phyloP scores from a whole-genome alignment of 2,888 invertebrate species.

The Kryphioiulus occultus region DNA sequence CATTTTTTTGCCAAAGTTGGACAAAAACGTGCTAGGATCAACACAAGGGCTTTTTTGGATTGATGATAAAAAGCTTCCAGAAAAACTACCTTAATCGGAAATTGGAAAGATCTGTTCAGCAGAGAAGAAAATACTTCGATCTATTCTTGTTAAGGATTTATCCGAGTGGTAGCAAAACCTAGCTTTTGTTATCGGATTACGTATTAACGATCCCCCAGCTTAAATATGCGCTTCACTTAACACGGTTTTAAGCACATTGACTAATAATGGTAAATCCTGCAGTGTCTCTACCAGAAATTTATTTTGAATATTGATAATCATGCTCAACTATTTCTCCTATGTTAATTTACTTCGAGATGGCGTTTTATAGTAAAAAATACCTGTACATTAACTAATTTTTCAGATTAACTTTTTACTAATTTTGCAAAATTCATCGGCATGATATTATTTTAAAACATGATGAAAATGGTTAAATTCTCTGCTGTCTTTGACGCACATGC shows the following conservation, averaged over 20 bases:
- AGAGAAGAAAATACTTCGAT: neutral
- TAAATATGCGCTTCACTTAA: neutral
- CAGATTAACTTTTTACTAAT: too few relatives aligned
- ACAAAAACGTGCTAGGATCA: neutral
- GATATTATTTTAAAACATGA: too few relatives aligned
- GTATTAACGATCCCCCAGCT: neutral
- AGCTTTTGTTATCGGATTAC: neutral
- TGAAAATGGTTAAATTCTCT: too few relatives aligned
- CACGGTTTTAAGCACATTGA: neutral
- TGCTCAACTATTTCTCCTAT: neutral
- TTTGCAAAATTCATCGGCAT: too few relatives aligned
- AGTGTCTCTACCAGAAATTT: neutral
- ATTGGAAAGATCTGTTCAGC: neutral
- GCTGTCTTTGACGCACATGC: too few relatives aligned
- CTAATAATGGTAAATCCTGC: neutral
- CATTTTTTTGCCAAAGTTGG: neutral
- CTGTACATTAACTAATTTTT: too few relatives aligned
- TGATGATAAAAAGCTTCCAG: neutral
- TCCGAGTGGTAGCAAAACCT: neutral
- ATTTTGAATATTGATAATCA: neutral
- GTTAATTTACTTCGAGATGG: too few relatives aligned
- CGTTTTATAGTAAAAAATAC: too few relatives aligned
- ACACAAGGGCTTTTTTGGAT: neutral
- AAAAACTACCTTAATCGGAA: neutral
- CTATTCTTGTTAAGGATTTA: conserved; percentile 16